phyloP scores from a whole-genome alignment of 2,797 vertebrate genomes.

The Gobio occitaniae region DNA sequence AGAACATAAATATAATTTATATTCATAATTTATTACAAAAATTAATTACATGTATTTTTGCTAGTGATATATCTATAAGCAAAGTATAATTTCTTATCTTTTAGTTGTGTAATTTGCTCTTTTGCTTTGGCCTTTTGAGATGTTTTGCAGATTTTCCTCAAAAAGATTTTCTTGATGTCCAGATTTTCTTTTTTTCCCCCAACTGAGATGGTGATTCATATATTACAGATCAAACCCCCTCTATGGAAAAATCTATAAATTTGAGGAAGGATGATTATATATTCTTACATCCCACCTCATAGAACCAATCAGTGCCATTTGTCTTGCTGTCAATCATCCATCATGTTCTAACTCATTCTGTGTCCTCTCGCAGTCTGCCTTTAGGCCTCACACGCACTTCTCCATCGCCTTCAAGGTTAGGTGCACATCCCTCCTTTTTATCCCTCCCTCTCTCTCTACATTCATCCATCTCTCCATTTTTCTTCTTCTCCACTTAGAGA shows the following conservation, averaged over 20 bases:
- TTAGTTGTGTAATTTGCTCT: neutral
- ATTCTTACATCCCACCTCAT: neutral
- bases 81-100: too few relatives aligned
- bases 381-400: conserved; percentile 77
- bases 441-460: conserved; percentile 27
- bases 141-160: neutral
- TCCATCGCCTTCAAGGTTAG: conserved; percentile 79
- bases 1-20: too few relatives aligned
- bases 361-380: conserved; percentile 77
- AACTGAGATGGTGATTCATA: conserved; percentile 15
- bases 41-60: too few relatives aligned
- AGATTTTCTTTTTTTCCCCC: neutral
- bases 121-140: neutral
- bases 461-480: conserved; percentile 10
- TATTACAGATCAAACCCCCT: neutral
- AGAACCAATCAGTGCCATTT: conserved; percentile 32
- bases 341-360: conserved; percentile 70
- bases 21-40: too few relatives aligned
- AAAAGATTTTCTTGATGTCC: neutral
- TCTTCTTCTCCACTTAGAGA: neutral
- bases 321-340: conserved; percentile 57
- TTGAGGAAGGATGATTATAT: neutral
- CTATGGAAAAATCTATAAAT: neutral
- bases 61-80: too few relatives aligned
- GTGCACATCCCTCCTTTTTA: conserved; percentile 49